Evolutionary conservation across 1,140 invertebrate species (phyloP), one percentile per base, ranked within the genome.

Genomic region (Saccostrea cuccullata): DNA sequence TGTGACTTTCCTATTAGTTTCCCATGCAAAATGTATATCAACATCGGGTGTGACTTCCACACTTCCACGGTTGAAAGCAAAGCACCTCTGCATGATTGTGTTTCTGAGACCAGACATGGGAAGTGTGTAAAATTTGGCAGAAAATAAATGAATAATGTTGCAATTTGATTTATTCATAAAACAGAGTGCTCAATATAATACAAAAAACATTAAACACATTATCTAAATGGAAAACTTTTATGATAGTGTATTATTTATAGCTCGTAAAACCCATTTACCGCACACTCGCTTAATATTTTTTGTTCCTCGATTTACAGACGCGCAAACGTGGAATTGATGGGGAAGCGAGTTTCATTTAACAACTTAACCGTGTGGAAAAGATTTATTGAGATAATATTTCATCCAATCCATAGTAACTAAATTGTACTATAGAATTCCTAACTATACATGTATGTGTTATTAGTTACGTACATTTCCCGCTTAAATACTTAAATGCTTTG

Each of bases 261-360:
- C 8, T 55, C 82, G 77, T 83, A 87, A 87, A 87, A 84, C 55
- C 86, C 82, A 87, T 87, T 87, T 87, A 87, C 86, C 86, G 82
- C 86, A 87, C 86, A 83, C 86, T 55, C 20, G 70, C 70, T 77
- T 36, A 26, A 77, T 77, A 77, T 77, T 77, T 64, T 77, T 77
- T 77, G 70, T 77, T 77, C 70, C 70, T 36, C 70, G 23, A 77
- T 77, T 77, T 30, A 77, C 26, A 77, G 30, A 36, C 23, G 26
- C 70, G 26, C 26, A 77, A 77, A 77, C 12, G 23, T 77, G 70
- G 70, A 77, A 77, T 36, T 77, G 70, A 77, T 77, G 70, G 30
- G 13, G 70, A 77, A 77, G 70, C 15, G 70, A 77, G 70, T 77
- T 77, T 77, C 70, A 77, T 77, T 36, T 77, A 30, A 77, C 70